Evolutionary conservation across 2,113 vertebrate species (phyloP), one percentile per base, ranked within the genome.

Genomic region (Labeo catla): DNA sequence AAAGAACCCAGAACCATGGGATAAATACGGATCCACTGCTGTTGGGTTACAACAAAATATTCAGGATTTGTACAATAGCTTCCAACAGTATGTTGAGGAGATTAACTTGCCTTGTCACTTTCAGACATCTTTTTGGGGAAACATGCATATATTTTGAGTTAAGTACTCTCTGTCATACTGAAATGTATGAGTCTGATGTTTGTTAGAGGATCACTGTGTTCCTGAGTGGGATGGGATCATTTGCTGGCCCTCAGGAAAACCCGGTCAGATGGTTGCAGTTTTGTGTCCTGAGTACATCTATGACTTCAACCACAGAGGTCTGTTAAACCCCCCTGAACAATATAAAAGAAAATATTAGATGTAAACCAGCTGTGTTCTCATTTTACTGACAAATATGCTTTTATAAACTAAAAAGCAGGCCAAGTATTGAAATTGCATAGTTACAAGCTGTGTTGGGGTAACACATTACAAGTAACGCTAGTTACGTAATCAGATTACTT

Each of bases 171-270:
- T 28, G 28, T 28, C 28, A 28, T 28, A 28, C 28, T 28, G 28
- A 28, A 72, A 39, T 39, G 39, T 10, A 45, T n/a, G 5, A 5
- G 12, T 9, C 3, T 88, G 81, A 2, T 86, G 19, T 13, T n/a
- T 76, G 16, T 85, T 91, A 97, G 96, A 94, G 4, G 85, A 90
- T 23, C 91, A 93, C 80, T 98, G 97, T 82, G 72, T 89, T 77
- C 95, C 97, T 0, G 96, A 98, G 90, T 98, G 97, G 97, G 97
- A 98, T 0, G 96, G 96, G 43, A 96, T 98, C 76, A 97, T 96
- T 92, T 98, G 97, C 83, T 98, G 97, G 97, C 97, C 97, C 0
- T 86, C 84, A 88, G 95, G 96, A 83, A 89, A 85, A 76, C 93
- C 95, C 0, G 90, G 93, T 83, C 93, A 95, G 91, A 91, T 96